These are phyloP conservation scores for Actias luna DNA, from an alignment of 2,888 invertebrate genomes.

Conservation along the genomic window DNA sequence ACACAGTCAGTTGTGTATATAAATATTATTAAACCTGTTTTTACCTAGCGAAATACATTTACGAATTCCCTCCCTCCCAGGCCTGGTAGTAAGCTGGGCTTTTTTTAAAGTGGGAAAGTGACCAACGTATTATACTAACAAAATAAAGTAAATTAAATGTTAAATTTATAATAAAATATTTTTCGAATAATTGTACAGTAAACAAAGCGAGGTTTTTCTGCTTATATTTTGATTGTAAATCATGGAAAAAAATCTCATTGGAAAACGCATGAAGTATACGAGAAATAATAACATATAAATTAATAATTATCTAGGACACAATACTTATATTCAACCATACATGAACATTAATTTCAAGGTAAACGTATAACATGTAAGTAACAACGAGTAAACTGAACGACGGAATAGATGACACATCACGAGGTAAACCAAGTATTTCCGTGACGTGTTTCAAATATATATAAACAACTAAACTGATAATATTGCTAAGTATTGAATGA, in stretches of 20 bases:
- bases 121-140: no score
- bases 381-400: not conserved
- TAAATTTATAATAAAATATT: no score
- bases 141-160: no score
- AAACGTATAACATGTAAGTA: not conserved
- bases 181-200: no score
- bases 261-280: not conserved
- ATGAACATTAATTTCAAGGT: not conserved
- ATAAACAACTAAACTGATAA: not conserved
- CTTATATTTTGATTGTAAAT: not conserved
- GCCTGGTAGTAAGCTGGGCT: no score
- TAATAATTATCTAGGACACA: not conserved
- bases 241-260: not conserved
- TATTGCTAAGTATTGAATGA: not conserved
- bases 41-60: no score
- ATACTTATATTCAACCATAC: not conserved
- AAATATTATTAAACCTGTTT: no score
- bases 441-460: constrained; percentile 2
- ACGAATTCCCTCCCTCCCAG: no score
- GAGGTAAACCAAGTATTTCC: constrained; percentile 13
- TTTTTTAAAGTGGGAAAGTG: no score
- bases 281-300: not conserved
- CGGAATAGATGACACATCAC: constrained; percentile 5
- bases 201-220: not conserved
- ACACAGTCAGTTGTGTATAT: no score